Evolutionary conservation across 1,140 invertebrate genomes (phyloP).

Genomic region (Drosophila orena): DNA sequence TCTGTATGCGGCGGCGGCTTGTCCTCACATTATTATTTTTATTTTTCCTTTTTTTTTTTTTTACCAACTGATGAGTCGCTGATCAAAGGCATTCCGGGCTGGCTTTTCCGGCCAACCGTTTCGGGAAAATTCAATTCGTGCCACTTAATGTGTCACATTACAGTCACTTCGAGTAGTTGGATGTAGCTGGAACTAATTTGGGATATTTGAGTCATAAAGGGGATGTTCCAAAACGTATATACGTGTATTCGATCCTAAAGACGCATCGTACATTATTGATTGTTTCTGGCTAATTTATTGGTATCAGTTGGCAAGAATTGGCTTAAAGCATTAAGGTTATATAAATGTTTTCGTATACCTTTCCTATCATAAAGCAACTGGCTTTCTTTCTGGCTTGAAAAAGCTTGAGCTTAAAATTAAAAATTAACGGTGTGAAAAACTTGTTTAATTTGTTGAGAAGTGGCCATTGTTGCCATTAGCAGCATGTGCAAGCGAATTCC

Average conservation of each 20-base stretch:
- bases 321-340: no score
- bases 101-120: slow-evolving; percentile 19
- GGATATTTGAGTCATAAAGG: slow-evolving; percentile 10
- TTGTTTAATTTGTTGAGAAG: background rate
- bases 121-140: slow-evolving; percentile 28
- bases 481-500: background rate
- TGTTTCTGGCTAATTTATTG: no score
- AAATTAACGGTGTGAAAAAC: background rate
- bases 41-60: slow-evolving; percentile 26
- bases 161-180: slow-evolving; percentile 20
- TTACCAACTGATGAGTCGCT: slow-evolving; percentile 34
- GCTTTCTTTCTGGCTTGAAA: background rate
- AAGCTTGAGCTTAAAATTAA: background rate
- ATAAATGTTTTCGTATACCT: no score
- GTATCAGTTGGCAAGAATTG: no score
- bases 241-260: no score
- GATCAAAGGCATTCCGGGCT: slow-evolving; percentile 54
- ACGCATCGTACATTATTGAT: no score
- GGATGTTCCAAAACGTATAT: background rate
- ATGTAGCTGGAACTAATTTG: slow-evolving; percentile 23
- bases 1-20: slow-evolving; percentile 36
- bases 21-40: slow-evolving; percentile 52
- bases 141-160: slow-evolving; percentile 35
- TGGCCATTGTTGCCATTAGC: slow-evolving; percentile 5
- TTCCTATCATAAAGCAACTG: background rate